Percentiles rank a stretch among this genome's conserved stretches.
phyloP scores from a whole-genome alignment of 2,113 vertebrate genomes.

The Archocentrus centrarchus region DNA sequence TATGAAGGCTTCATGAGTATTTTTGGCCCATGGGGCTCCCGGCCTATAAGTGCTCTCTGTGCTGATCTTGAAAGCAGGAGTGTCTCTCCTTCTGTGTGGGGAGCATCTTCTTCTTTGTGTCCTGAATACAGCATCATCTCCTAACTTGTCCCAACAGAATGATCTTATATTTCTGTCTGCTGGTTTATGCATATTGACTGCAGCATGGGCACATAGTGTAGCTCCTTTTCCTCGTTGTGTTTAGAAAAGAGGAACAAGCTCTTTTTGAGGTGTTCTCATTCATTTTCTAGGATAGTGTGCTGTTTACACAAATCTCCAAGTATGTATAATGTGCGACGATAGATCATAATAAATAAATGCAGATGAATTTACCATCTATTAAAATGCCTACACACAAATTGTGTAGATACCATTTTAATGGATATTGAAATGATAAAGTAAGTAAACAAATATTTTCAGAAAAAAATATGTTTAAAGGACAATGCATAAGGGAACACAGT shows the following conservation, averaged over 20 bases:
- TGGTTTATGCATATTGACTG: not conserved
- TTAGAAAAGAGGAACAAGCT: not conserved
- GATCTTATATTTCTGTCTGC: not conserved
- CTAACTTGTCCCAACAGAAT: not conserved
- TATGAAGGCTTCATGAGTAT: too few species aligned
- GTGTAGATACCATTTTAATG: not conserved
- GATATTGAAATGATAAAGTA: not conserved
- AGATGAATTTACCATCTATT: too few species aligned
- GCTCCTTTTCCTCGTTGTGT: not conserved
- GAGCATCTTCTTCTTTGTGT: not conserved
- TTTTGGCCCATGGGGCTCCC: too few species aligned
- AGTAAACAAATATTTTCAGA: not conserved
- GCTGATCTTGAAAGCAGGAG: not conserved
- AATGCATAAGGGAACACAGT: not conserved
- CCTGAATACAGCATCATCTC: not conserved
- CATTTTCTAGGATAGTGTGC: not conserved
- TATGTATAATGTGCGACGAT: not conserved
- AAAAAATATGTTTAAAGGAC: too few species aligned
- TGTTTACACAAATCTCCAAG: not conserved
- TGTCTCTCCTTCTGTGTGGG: not conserved
- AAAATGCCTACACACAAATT: not conserved
- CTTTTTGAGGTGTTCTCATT: not conserved
- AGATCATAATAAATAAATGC: not conserved
- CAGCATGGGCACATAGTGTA: accelerated
- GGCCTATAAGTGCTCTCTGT: too few species aligned